Conservation (phyloP, 2,113 vertebrate species). For the Sorex araneus region DNA sequence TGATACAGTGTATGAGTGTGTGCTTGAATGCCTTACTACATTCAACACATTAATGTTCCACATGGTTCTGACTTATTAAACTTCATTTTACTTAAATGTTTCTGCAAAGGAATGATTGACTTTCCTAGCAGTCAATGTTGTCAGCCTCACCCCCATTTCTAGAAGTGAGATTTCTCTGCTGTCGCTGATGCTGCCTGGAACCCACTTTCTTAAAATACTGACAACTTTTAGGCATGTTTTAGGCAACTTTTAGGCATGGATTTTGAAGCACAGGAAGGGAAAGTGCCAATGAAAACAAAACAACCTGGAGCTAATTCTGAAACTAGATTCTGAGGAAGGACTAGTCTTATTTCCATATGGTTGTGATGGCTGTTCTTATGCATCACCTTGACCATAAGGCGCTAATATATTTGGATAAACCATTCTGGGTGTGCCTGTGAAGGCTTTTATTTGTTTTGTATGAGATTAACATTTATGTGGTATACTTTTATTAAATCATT, state of each 20-base stretch:
- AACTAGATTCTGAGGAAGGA: background rate
- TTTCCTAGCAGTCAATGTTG: background rate
- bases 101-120: slow-evolving; percentile 1
- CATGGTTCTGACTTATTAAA: background rate
- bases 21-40: background rate
- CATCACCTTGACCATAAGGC: background rate
- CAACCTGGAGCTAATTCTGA: background rate
- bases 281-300: background rate
- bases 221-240: background rate
- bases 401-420: background rate
- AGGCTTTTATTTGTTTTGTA: background rate
- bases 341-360: background rate
- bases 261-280: background rate
- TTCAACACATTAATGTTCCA: background rate
- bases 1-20: background rate
- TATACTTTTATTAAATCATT: too few relatives aligned
- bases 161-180: background rate
- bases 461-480: background rate
- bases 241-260: background rate
- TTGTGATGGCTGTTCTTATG: background rate
- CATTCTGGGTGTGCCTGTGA: background rate
- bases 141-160: background rate
- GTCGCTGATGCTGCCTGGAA: background rate
- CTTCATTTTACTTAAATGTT: background rate
- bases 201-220: background rate